Evolutionary conservation across 2,888 invertebrate genomes (phyloP), one percentile per base, ranked within the genome.

Genomic region (Crioceris asparagi): DNA sequence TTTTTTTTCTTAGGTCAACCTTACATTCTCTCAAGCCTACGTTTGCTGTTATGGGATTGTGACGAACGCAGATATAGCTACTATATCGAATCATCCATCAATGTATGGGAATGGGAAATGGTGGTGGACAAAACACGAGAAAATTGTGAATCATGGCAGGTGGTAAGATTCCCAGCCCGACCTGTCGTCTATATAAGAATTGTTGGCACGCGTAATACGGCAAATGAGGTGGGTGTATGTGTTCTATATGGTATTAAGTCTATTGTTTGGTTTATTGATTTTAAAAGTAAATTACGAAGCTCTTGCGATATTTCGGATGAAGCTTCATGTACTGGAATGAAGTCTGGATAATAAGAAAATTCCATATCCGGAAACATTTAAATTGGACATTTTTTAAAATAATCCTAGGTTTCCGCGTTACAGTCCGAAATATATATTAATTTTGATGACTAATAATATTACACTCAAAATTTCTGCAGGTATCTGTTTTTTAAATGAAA

Each of bases 21-120:
- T 2, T 96, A 92, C 64, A 74, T 92, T 58, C 78, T 97, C 44
- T 78, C 81, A 38, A 90, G 90, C 17, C 77, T 97, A 72, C 77
- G 92, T 65, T 68, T 98, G 59, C 69, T 98, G 50, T 71, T 98
- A 44, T 98, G 97, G 97, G 97, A 98, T 69, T 94, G 93, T 65
- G 91, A 91, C 67, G 85, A 83, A 62, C 77, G 96, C 34, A 84
- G 84, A 48, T 98, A 97, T 68, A 87, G 91, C 33, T 98, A 93
- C 67, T 93, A 90, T 63, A 83, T 97, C 36, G 94, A 97, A 70
- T 87, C 91, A 10, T 92, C 92, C 8, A 78, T 84, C 48, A 91
- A 98, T 68, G 79, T 83, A 57, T 81, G 83, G 70, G 85, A 87
- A 59, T 98, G 97, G 91, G 82, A 84, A 60, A 77, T 83, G 57